Evolutionary conservation across 2,888 invertebrate genomes (phyloP).

Genomic region (Epsilonema sp.): DNA sequence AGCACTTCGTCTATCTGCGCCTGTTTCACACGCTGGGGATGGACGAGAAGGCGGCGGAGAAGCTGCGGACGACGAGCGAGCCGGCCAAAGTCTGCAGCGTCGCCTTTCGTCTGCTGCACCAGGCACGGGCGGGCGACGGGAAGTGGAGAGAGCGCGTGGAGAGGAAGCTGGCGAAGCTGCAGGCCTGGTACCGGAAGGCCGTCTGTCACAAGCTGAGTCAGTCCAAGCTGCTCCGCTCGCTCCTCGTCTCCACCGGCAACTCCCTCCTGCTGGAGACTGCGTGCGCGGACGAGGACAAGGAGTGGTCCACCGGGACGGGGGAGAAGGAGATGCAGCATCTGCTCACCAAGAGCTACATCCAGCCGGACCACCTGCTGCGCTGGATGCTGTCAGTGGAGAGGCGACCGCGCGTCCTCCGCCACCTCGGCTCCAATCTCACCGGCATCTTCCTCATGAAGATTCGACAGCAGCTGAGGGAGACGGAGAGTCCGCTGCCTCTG

Average conservation of each 20-base stretch:
- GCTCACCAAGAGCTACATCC: conserved; percentile 19
- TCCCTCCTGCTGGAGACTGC: conserved; percentile 20
- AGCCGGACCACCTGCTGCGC: conserved; percentile 15
- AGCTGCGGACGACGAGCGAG: conserved; percentile 19
- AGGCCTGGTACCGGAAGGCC: conserved; percentile 3
- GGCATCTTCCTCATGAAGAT: conserved; percentile 24
- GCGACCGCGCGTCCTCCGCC: conserved; percentile 8
- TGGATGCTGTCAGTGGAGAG: conserved; percentile 18
- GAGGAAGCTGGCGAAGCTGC: no score
- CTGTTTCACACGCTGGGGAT: conserved; percentile 17
- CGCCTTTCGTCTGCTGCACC: conserved; percentile 14
- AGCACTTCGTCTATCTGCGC: conserved; percentile 11
- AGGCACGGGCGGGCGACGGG: no score
- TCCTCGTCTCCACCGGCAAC: conserved; percentile 23
- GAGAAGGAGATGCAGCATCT: conserved; percentile 23
- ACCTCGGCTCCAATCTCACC: conserved; percentile 21
- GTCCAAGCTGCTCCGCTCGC: conserved; percentile 20
- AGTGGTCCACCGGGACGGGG: conserved; percentile 19
- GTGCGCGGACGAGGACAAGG: conserved; percentile 2
- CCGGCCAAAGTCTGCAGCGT: conserved; percentile 19
- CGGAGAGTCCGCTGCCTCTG: neutral
- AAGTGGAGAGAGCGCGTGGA: no score
- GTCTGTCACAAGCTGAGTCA: conserved; percentile 18
- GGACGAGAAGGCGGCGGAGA: conserved; percentile 19
- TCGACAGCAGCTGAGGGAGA: conserved; percentile 14